phyloP scores from a whole-genome alignment of 2,113 vertebrate genomes.

The Sus scrofa region DNA sequence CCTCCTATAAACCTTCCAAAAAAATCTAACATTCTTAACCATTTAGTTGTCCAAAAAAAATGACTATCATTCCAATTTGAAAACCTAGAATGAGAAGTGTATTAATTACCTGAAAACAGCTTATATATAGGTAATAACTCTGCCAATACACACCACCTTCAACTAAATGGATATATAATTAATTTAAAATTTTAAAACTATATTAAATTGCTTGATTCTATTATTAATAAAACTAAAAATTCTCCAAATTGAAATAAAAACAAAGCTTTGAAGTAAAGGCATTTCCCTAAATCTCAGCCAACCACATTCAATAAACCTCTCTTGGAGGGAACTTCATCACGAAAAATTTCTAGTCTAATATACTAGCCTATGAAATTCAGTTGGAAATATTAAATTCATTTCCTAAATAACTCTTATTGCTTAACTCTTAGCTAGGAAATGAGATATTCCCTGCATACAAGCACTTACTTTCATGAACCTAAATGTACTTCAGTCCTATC shows the following conservation, averaged over 20 bases:
- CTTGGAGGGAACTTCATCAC: not conserved
- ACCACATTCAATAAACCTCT: not conserved
- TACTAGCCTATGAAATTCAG: not conserved
- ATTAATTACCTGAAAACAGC: slow-evolving; percentile 3
- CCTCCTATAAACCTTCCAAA: not conserved
- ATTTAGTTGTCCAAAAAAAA: slow-evolving; percentile 30
- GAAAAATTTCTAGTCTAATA: not conserved
- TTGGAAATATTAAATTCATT: not conserved
- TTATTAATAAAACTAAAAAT: slow-evolving; percentile 30
- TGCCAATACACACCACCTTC: slow-evolving; percentile 2
- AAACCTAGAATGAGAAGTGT: not conserved
- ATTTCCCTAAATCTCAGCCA: slow-evolving; percentile 49
- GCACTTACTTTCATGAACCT: not conserved
- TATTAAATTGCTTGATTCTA: not conserved
- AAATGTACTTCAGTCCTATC: not conserved
- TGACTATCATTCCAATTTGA: not conserved
- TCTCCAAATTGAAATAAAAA: slow-evolving; percentile 11
- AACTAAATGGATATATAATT: slow-evolving; percentile 19
- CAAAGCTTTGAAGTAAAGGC: not conserved
- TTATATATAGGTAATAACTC: slow-evolving; percentile 30
- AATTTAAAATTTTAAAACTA: not conserved
- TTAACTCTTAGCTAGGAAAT: not conserved
- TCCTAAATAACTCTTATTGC: not conserved
- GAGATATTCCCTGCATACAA: not conserved
- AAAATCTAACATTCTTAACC: slow-evolving; percentile 35